Conservation (phyloP, 2,888 invertebrate genomes). For the Fabriciana adippe region DNA sequence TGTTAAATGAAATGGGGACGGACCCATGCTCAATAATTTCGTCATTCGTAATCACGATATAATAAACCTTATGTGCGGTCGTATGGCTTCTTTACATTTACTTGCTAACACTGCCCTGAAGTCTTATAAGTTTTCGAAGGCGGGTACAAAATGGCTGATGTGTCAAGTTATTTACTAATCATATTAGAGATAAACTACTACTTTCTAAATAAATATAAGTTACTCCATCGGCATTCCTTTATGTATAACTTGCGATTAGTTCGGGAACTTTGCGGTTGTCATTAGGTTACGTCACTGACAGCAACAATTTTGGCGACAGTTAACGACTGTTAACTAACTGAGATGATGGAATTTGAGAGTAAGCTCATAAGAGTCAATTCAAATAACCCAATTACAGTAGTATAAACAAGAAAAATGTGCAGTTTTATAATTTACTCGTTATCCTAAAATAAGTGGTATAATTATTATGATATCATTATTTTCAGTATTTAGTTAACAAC, state of each 20-base stretch:
- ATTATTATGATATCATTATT: too few species aligned
- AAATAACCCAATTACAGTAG: neutral
- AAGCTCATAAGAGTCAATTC: neutral
- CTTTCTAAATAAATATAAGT: conserved; percentile 40
- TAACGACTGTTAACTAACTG: conserved; percentile 39
- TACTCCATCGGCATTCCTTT: conserved; percentile 14
- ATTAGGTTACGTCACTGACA: conserved; percentile 45
- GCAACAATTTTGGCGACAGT: conserved; percentile 52
- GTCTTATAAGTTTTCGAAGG: conserved; percentile 66
- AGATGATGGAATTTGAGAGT: conserved; percentile 10
- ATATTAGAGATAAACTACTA: conserved; percentile 44
- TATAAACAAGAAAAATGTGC: too few species aligned
- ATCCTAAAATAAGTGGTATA: too few species aligned
- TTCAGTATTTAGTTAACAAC: too few species aligned
- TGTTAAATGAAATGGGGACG: conserved; percentile 12
- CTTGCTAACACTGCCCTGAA: conserved; percentile 59
- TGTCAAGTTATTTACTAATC: conserved; percentile 51
- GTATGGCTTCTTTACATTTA: conserved; percentile 45
- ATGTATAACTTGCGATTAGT: conserved; percentile 40
- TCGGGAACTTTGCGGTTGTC: conserved; percentile 47
- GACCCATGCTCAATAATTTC: conserved; percentile 16
- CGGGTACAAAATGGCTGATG: conserved; percentile 70
- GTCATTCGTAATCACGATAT: conserved; percentile 33
- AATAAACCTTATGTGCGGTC: conserved; percentile 59
- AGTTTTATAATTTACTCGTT: too few species aligned